These are phyloP conservation scores for Neodiprion fabricii DNA, from an alignment of 1,140 invertebrate genomes.

Conservation along the genomic window DNA sequence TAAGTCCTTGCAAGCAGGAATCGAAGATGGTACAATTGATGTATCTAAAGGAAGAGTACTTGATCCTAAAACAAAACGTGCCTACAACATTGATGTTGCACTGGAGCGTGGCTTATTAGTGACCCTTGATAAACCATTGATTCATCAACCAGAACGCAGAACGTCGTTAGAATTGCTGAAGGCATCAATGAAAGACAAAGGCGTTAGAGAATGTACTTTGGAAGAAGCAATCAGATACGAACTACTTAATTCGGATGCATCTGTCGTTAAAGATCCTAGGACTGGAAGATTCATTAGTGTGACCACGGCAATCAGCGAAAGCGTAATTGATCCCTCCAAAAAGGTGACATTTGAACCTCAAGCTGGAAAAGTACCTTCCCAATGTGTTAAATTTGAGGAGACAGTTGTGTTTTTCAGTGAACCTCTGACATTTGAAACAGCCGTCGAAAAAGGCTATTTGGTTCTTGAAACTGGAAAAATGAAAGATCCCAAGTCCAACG, in stretches of 20 bases:
- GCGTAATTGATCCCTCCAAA: slow-evolving; percentile 72
- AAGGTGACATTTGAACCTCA: slow-evolving; percentile 73
- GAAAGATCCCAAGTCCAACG: slow-evolving; percentile 74
- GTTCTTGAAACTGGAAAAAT: slow-evolving; percentile 77
- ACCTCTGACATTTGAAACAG: slow-evolving; percentile 78
- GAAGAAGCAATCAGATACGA: slow-evolving; percentile 80
- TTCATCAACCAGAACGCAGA: slow-evolving; percentile 29
- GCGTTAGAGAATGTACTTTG: slow-evolving; percentile 72
- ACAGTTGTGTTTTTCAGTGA: slow-evolving; percentile 73
- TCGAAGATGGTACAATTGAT: slow-evolving; percentile 83
- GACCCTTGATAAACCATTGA: slow-evolving; percentile 72
- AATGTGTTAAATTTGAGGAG: slow-evolving; percentile 77
- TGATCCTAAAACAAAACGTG: slow-evolving; percentile 78
- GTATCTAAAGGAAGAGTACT: slow-evolving; percentile 76
- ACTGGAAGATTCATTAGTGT: slow-evolving; percentile 77
- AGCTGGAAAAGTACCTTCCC: slow-evolving; percentile 65
- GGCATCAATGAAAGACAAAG: slow-evolving; percentile 58
- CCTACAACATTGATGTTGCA: slow-evolving; percentile 76
- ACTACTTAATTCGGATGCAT: slow-evolving; percentile 77
- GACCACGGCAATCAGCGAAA: slow-evolving; percentile 73
- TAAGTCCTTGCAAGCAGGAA: slow-evolving; percentile 75
- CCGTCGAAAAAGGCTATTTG: slow-evolving; percentile 75
- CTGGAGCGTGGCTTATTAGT: slow-evolving; percentile 77
- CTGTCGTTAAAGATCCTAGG: slow-evolving; percentile 79
- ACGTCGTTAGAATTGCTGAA: slow-evolving; percentile 52